Percentiles rank a stretch among this genome's conserved stretches.
Conservation (phyloP, 2,113 vertebrate species). For the Elgaria multicarinata region DNA sequence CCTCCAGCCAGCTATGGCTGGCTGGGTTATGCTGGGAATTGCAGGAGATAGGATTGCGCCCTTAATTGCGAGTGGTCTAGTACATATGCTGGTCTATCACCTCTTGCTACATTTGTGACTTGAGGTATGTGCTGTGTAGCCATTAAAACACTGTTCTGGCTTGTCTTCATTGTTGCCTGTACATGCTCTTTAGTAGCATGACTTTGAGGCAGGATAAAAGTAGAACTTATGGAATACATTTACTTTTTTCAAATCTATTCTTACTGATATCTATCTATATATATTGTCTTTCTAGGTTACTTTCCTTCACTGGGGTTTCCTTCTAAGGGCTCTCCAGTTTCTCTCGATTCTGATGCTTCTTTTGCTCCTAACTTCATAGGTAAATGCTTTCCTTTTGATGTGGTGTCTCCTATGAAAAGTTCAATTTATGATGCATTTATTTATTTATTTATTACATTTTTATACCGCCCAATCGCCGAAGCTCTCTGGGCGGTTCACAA, state of each 20-base stretch:
- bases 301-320: conserved; percentile 90
- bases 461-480: too few relatives aligned
- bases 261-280: conserved; percentile 18
- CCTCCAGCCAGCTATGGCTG: too few relatives aligned
- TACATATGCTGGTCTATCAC: background rate
- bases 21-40: too few relatives aligned
- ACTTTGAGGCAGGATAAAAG: background rate
- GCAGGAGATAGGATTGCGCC: too few relatives aligned
- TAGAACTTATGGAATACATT: background rate
- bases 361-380: conserved; percentile 87
- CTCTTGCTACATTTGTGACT: background rate
- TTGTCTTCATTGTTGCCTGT: background rate
- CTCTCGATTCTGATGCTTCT: conserved; percentile 87
- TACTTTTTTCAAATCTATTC: background rate
- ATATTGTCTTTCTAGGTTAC: conserved; percentile 88
- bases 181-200: background rate
- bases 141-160: background rate
- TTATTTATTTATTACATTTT: too few relatives aligned
- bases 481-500: too few relatives aligned
- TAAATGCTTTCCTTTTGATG: conserved; percentile 75
- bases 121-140: background rate
- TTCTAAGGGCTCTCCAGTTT: conserved; percentile 88
- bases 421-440: background rate
- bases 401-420: background rate
- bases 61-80: background rate